These are phyloP conservation scores for Heloderma charlesbogerti DNA, from an alignment of 2,113 vertebrate species.

Conservation along the genomic window DNA sequence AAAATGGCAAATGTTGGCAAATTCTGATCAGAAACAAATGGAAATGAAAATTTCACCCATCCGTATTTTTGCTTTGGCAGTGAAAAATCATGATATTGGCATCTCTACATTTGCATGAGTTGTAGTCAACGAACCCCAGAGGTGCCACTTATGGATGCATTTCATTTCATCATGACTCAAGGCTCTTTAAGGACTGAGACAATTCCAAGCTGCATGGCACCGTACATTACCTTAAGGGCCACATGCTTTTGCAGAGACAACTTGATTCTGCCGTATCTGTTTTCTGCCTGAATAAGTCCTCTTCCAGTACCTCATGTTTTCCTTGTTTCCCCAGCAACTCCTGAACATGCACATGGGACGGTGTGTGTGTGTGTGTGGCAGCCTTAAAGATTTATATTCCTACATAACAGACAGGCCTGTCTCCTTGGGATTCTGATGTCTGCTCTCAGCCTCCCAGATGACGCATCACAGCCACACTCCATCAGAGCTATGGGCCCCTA, in stretches of 20 bases:
- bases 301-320: background rate
- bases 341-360: background rate
- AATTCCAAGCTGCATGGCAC: background rate
- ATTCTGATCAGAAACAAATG: background rate
- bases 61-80: background rate
- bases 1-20: no score
- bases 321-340: background rate
- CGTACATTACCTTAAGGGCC: background rate
- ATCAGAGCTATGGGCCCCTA: slow-evolving; percentile 24
- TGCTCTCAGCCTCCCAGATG: slow-evolving; percentile 9
- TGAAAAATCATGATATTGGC: background rate
- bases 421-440: slow-evolving; percentile 4
- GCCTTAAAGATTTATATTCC: background rate
- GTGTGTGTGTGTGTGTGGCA: no score
- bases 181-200: background rate
- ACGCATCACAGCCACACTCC: background rate
- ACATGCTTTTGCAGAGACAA: background rate
- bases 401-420: slow-evolving; percentile 9
- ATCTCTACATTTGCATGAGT: background rate
- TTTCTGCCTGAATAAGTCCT: background rate
- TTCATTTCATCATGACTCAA: background rate
- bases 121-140: background rate
- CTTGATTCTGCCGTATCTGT: background rate
- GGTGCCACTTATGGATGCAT: background rate
- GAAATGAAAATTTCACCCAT: no score